These are phyloP conservation scores for Arenaria interpres DNA, from an alignment of 2,113 vertebrate genomes.

Conservation along the genomic window DNA sequence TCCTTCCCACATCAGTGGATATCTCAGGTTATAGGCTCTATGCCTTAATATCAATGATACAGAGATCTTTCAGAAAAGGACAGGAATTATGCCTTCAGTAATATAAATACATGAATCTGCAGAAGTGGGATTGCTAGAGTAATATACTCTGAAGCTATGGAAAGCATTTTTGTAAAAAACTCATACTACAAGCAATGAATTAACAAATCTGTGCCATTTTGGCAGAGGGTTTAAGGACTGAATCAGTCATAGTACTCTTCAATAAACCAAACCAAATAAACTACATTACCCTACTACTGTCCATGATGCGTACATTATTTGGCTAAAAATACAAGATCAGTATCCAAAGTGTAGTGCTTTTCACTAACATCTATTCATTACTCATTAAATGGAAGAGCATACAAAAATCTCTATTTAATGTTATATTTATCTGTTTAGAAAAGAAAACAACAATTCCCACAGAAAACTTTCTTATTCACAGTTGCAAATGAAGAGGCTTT, in stretches of 20 bases:
- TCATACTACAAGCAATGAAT: neutral
- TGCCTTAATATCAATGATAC: neutral
- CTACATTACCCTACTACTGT: neutral
- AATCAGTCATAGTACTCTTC: neutral
- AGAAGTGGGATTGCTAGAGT: neutral
- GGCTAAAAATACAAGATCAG: neutral
- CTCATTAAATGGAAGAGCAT: neutral
- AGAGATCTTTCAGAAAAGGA: neutral
- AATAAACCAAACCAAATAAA: neutral
- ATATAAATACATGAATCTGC: fast-evolving
- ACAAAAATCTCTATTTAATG: neutral
- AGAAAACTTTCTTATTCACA: neutral
- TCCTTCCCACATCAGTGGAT: neutral
- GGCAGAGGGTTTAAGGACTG: neutral
- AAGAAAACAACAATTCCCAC: neutral
- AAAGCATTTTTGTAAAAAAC: neutral
- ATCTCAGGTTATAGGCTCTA: neutral
- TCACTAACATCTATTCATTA: neutral
- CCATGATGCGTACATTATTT: neutral
- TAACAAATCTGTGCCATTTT: neutral
- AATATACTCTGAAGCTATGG: neutral
- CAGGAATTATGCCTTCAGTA: neutral
- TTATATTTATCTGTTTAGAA: neutral
- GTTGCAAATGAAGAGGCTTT: neutral
- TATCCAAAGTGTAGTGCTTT: neutral